A percentile compares a stretch with the other conserved stretches of the same genome.
phyloP scores from a whole-genome alignment of 64 coral and sea anemone species.

The Anthopleura sola region DNA sequence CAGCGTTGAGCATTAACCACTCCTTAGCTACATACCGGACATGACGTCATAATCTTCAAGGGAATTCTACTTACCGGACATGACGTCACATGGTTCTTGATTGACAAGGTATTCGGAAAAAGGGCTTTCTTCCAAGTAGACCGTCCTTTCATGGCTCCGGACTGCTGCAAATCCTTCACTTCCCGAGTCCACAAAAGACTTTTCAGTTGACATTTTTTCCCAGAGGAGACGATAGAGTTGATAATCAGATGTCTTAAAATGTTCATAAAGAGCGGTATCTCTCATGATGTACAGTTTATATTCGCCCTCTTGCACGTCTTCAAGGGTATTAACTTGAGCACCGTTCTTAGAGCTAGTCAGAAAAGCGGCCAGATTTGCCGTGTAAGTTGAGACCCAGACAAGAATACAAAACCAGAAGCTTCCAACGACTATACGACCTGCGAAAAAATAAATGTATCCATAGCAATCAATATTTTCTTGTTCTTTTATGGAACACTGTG shows the following conservation, averaged over 20 bases:
- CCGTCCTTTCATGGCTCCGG: conserved; percentile 7
- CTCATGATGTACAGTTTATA: background rate
- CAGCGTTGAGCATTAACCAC: no score
- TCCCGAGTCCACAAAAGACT: background rate
- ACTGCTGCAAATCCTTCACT: conserved; percentile 13
- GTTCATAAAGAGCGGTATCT: background rate
- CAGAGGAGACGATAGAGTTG: conserved; percentile 8
- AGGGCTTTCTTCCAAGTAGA: conserved; percentile 5
- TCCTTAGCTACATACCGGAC: no score
- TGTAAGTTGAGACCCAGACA: conserved; percentile 45
- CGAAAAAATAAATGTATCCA: background rate
- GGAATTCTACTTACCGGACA: conserved; percentile 10
- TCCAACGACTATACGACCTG: conserved; percentile 15
- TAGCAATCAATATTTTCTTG: background rate
- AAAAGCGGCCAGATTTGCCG: conserved; percentile 52
- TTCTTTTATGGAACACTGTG: no score
- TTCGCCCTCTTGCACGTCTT: background rate
- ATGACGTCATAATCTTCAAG: no score
- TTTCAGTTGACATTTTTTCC: background rate
- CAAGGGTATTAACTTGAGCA: background rate
- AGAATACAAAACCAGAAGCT: conserved; percentile 30
- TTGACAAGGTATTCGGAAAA: conserved; percentile 13
- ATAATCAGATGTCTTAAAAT: conserved; percentile 11
- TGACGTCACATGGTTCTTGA: conserved; percentile 9
- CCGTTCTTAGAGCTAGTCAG: conserved; percentile 9